Percentiles rank a stretch among this genome's conserved stretches.
Conservation (phyloP, 2,113 vertebrate genomes). For the pig (Sus scrofa) region T2T-Sscrofa CM000820.6:33815001-33815500, state of each 20-base stretch:
- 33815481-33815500: background rate
- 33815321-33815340: background rate
- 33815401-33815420: background rate
- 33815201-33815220: background rate
- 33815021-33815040: background rate
- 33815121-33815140: background rate
- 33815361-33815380: background rate
- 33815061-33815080: background rate
- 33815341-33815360: conserved; percentile 30
- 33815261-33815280: background rate
- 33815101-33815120: background rate
- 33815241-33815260: background rate
- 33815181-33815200: conserved; percentile 39
- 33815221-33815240: conserved; percentile 2
- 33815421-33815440: conserved; percentile 18
- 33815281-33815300: background rate
- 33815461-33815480: background rate
- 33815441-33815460: background rate
- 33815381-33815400: background rate
- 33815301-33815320: background rate
- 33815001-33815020: background rate
- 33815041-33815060: background rate
- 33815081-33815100: background rate
- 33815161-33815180: background rate
- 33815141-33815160: background rate